Evolutionary conservation across 2,113 vertebrate species (phyloP), one percentile per base, ranked within the genome.

Genomic region (Paradisaea rubra): DNA sequence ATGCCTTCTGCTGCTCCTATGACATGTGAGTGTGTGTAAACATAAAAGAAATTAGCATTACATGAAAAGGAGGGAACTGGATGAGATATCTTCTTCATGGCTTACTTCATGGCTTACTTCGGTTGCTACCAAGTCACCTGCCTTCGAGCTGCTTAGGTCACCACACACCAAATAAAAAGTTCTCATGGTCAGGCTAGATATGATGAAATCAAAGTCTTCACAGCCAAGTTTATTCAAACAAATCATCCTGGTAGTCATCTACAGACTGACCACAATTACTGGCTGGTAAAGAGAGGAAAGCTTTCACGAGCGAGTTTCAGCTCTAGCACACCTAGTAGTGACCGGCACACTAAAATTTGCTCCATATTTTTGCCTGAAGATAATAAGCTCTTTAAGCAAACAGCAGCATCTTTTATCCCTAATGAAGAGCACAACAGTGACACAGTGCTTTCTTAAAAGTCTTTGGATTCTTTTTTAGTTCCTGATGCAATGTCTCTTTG

Each of bases 401-500:
- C 11, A 79, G 11, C 10, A 61, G 18, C 12, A 81, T 9, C 7
- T 78, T 92, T 81, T 47, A 54, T 39, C 5, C 13, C 25, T 65
- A 60, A 73, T 15, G 8, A 73, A 83, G 63, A 50, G 9, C n/a
- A 33, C 19, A 37, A 59, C 3, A 10, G 13, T 71, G 23, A 60
- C 50, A 74, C 23, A 10, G 3, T 24, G 24, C 22, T n/a, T 54
- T 68, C 53, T 72, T 70, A 39, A 64, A 80, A 74, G 28, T 22
- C n/a, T 89, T 14, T 47, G 64, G 2, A 39, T 84, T 70, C 52
- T 78, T 79, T 68, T 15, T 71, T 59, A 39, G 35, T 50, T n/a
- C 8, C 15, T 74, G 15, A 27, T 89, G 39, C 69, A 71, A 22
- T 0, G 1, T 21, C 24, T 54, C 27, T 85, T 50, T 0, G 0